Evolutionary conservation across 1,140 invertebrate species (phyloP).

Genomic region (Aradophagus sp.): DNA sequence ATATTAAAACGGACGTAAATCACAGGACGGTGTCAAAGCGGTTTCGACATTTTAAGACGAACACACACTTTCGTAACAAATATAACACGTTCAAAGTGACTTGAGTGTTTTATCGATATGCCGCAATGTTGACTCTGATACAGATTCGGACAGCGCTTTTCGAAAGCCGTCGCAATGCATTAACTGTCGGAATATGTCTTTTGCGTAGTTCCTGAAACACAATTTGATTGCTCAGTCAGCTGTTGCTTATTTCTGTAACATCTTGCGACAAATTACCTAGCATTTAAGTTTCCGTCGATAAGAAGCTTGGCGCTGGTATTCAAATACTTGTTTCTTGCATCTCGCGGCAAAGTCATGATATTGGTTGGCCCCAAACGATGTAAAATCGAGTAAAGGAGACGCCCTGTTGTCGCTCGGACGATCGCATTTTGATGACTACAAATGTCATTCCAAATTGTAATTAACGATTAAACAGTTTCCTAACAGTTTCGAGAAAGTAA

Average conservation of each 20-base stretch:
- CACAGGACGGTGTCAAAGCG: too few species aligned
- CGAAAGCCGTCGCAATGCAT: slow-evolving; percentile 79
- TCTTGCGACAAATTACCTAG: slow-evolving; percentile 77
- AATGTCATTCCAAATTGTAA: too few species aligned
- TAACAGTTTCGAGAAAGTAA: too few species aligned
- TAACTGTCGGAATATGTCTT: slow-evolving; percentile 79
- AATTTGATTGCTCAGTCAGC: slow-evolving; percentile 16
- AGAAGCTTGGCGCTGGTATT: slow-evolving; percentile 86
- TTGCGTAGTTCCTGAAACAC: slow-evolving; percentile 79
- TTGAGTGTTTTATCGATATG: slow-evolving; percentile 82
- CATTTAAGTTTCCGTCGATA: slow-evolving; percentile 89
- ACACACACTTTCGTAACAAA: too few species aligned
- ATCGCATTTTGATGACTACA: slow-evolving; percentile 89
- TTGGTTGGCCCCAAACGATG: slow-evolving; percentile 84
- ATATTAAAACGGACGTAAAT: too few species aligned
- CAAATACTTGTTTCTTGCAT: slow-evolving; percentile 87
- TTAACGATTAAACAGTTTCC: too few species aligned
- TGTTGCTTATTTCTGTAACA: too few species aligned
- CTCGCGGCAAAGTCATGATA: slow-evolving; percentile 82
- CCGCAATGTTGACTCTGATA: slow-evolving; percentile 79
- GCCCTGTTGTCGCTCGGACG: slow-evolving; percentile 86
- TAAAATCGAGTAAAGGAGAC: slow-evolving; percentile 82
- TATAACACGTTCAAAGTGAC: slow-evolving; percentile 69
- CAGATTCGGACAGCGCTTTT: slow-evolving; percentile 78
- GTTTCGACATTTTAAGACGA: too few species aligned